phyloP scores from a whole-genome alignment of 2,797 vertebrate species.

The Pseudomugil tenellus region DNA sequence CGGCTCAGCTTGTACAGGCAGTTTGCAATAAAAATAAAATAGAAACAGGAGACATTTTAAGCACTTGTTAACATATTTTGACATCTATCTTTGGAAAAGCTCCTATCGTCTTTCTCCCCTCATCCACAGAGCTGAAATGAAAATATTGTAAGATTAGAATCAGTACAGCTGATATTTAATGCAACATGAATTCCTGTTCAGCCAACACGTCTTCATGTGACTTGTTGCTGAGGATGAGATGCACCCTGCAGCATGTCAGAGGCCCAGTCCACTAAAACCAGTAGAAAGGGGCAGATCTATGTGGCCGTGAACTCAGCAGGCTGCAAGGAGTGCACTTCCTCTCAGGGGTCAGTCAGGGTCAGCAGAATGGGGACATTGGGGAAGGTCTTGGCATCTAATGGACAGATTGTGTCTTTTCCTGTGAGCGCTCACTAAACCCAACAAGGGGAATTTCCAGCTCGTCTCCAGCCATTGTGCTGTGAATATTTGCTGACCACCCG shows the following conservation, averaged over 20 bases:
- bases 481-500: slow-evolving; percentile 61
- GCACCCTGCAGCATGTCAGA: slow-evolving; percentile 34
- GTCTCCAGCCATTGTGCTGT: slow-evolving; percentile 71
- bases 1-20: too few relatives aligned
- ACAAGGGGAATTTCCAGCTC: slow-evolving; percentile 76
- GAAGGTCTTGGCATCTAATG: slow-evolving; percentile 79
- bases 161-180: slow-evolving; percentile 50
- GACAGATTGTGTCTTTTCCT: slow-evolving; percentile 82
- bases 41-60: too few relatives aligned
- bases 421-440: slow-evolving; percentile 61
- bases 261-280: slow-evolving; percentile 27
- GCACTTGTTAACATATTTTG: too few relatives aligned
- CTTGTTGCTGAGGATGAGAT: slow-evolving; percentile 21
- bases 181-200: slow-evolving; percentile 38
- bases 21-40: too few relatives aligned
- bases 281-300: slow-evolving; percentile 59
- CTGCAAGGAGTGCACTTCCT: slow-evolving; percentile 70
- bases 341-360: slow-evolving; percentile 62
- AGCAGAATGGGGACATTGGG: slow-evolving; percentile 55
- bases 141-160: slow-evolving; percentile 70
- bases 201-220: slow-evolving; percentile 25
- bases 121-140: slow-evolving; percentile 41
- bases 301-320: slow-evolving; percentile 39
- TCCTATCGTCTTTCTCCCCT: slow-evolving; percentile 36
- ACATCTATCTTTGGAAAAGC: slow-evolving; percentile 17